A percentile compares a stretch with the other conserved stretches of the same genome.
phyloP scores from a whole-genome alignment of 2,888 invertebrate genomes.

The Encarsia formosa region DNA sequence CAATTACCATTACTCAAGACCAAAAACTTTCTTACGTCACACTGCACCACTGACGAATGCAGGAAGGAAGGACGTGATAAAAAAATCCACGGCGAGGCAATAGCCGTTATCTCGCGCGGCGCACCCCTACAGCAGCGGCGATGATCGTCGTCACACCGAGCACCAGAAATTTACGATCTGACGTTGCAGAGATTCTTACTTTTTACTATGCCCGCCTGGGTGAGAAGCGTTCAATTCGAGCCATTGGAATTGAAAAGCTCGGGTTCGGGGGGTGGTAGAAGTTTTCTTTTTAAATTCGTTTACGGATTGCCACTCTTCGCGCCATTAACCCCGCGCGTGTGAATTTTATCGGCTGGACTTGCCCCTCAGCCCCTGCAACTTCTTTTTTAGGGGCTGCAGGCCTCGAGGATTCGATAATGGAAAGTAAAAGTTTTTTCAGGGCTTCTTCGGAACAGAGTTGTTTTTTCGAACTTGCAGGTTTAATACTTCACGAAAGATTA shows the following conservation, averaged over 20 bases:
- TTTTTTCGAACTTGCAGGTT: too few relatives aligned
- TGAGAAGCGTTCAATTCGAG: constrained; percentile 15
- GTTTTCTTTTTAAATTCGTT: constrained; percentile 27
- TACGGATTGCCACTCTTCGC: constrained; percentile 24
- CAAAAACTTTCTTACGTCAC: too few relatives aligned
- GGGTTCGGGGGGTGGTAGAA: neutral
- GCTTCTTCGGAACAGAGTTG: too few relatives aligned
- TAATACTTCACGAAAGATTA: too few relatives aligned
- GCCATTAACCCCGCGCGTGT: constrained; percentile 17
- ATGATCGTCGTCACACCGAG: constrained; percentile 23
- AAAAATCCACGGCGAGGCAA: constrained; percentile 27
- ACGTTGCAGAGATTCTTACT: too few relatives aligned
- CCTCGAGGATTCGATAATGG: too few relatives aligned
- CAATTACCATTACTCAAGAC: too few relatives aligned
- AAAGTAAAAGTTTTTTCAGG: too few relatives aligned
- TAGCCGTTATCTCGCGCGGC: constrained; percentile 20
- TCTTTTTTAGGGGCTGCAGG: too few relatives aligned
- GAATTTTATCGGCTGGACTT: constrained; percentile 7
- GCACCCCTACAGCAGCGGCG: constrained; percentile 3
- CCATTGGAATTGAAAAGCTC: constrained; percentile 26
- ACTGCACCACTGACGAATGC: constrained; percentile 29
- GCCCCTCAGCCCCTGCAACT: neutral
- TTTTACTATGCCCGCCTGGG: neutral
- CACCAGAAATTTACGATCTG: constrained; percentile 23
- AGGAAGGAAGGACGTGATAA: constrained; percentile 28